Conservation (phyloP, 2,888 invertebrate genomes). For the Margaritifera margaritifera region DNA sequence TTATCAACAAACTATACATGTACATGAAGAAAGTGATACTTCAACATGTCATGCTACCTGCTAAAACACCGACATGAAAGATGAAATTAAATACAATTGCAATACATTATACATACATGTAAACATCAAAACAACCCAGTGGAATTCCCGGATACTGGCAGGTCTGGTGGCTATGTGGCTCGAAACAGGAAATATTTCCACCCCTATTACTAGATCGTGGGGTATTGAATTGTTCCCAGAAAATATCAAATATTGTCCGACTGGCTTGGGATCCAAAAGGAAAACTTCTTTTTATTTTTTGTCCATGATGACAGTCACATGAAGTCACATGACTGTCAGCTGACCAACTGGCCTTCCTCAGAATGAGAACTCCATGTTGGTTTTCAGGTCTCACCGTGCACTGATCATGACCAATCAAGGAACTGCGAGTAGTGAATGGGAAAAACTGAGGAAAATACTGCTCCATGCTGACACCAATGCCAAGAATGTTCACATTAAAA, state of each 20-base stretch:
- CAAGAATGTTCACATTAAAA: too few relatives aligned
- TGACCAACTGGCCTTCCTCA: slow-evolving; percentile 30
- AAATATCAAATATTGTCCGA: slow-evolving; percentile 46
- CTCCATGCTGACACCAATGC: too few relatives aligned
- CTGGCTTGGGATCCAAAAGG: slow-evolving; percentile 8
- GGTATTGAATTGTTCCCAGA: slow-evolving; percentile 47
- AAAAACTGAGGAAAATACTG: too few relatives aligned
- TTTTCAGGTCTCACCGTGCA: too few relatives aligned
- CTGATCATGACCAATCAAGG: too few relatives aligned
- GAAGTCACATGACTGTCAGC: slow-evolving; percentile 4
- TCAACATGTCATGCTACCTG: too few relatives aligned
- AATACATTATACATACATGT: slow-evolving; percentile 42
- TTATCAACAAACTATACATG: too few relatives aligned
- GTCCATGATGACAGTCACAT: slow-evolving; percentile 6
- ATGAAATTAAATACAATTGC: not conserved
- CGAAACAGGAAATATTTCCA: slow-evolving; percentile 1
- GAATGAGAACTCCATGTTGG: slow-evolving; percentile 23
- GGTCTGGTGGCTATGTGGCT: not conserved
- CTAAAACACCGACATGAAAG: too few relatives aligned
- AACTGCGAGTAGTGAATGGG: too few relatives aligned
- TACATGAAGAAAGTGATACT: too few relatives aligned
- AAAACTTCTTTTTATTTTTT: too few relatives aligned
- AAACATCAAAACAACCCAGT: slow-evolving; percentile 49
- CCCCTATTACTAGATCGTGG: slow-evolving; percentile 13
- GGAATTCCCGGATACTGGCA: slow-evolving; percentile 32